phyloP scores from a whole-genome alignment of 2,888 invertebrate species.

The Bombylius major region DNA sequence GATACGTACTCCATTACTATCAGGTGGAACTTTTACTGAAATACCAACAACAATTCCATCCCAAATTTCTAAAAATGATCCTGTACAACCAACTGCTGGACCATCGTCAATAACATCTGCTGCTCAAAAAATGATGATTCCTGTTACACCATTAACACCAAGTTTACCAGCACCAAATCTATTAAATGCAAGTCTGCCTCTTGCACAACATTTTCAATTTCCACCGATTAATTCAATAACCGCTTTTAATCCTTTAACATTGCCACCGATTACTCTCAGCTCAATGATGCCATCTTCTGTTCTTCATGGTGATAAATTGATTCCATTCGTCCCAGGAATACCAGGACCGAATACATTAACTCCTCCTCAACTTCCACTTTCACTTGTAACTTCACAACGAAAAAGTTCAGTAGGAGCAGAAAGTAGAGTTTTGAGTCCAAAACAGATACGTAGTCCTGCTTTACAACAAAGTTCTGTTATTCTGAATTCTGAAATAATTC shows the following conservation, averaged over 20 bases:
- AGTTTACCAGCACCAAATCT: conserved; percentile 38
- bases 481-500: too few species aligned
- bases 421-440: too few species aligned
- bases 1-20: conserved; percentile 67
- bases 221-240: conserved; percentile 57
- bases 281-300: conserved; percentile 34
- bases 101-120: conserved; percentile 22
- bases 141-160: conserved; percentile 43
- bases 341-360: conserved; percentile 62
- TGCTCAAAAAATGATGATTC: conserved; percentile 41
- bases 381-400: too few species aligned
- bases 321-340: conserved; percentile 77
- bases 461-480: too few species aligned
- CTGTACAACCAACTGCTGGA: conserved; percentile 23
- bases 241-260: conserved; percentile 54
- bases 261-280: conserved; percentile 43
- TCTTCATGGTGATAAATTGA: conserved; percentile 57
- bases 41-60: conserved; percentile 19
- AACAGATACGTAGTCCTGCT: too few species aligned
- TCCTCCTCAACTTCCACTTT: conserved; percentile 23
- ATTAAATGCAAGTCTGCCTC: conserved; percentile 14
- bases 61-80: conserved; percentile 16
- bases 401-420: too few species aligned
- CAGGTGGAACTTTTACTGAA: conserved; percentile 65
- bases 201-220: conserved; percentile 44